Conservation (phyloP, 2,888 invertebrate genomes). For the Drosophila seclusa region DNA sequence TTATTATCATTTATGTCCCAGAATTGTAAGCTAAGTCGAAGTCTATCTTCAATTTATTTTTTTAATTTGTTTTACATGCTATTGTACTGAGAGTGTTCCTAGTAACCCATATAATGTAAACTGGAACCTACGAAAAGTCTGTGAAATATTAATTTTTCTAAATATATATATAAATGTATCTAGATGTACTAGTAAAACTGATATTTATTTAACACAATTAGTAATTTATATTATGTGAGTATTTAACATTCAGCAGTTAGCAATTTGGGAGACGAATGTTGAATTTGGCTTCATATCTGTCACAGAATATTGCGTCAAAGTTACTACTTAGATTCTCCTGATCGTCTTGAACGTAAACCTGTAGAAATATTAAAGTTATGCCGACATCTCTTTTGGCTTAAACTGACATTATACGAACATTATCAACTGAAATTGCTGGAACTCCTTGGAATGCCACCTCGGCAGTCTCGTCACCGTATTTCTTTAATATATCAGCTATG, state of each 20-base stretch:
- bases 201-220: not conserved
- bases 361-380: not conserved
- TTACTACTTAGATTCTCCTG: constrained; percentile 23
- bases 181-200: not conserved
- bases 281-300: constrained; percentile 50
- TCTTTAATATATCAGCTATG: constrained; percentile 74
- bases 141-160: constrained; percentile 5
- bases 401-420: constrained; percentile 64
- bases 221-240: not conserved
- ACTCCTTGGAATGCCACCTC: constrained; percentile 74
- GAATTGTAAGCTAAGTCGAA: not conserved
- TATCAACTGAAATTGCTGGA: constrained; percentile 79
- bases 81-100: not conserved
- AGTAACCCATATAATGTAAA: not conserved
- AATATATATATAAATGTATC: constrained; percentile 10
- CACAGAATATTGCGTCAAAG: constrained; percentile 56
- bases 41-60: not conserved
- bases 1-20: not conserved
- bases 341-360: constrained; percentile 36
- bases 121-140: not conserved
- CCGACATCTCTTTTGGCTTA: not conserved
- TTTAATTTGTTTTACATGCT: not conserved
- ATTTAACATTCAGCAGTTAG: not conserved
- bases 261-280: constrained; percentile 3
- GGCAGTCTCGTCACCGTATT: constrained; percentile 75